A percentile compares a stretch with the other conserved stretches of the same genome.
phyloP scores from a whole-genome alignment of 2,888 invertebrate species.

The Agrochola litura region DNA sequence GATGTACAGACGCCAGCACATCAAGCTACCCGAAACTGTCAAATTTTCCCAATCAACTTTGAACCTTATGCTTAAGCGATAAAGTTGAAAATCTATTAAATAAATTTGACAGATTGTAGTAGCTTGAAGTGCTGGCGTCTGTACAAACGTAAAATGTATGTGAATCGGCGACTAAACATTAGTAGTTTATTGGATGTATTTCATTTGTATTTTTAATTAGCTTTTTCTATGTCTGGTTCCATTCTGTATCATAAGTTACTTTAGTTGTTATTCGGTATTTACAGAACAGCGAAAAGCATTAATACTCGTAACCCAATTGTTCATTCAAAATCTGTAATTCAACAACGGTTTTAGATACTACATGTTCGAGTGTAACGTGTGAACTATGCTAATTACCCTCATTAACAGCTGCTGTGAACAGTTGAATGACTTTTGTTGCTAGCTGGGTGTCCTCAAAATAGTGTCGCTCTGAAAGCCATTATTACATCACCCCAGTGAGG shows the following conservation, averaged over 20 bases:
- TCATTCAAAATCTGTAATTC: slow-evolving; percentile 35
- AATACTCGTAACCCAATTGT: slow-evolving; percentile 29
- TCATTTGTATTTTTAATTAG: slow-evolving; percentile 29
- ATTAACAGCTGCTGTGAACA: slow-evolving; percentile 44
- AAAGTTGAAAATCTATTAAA: too few species aligned
- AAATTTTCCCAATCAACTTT: too few species aligned
- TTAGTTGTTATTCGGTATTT: slow-evolving; percentile 7
- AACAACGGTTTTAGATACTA: slow-evolving; percentile 24
- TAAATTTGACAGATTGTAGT: too few species aligned
- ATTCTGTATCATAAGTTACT: slow-evolving; percentile 28
- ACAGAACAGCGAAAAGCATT: slow-evolving; percentile 33
- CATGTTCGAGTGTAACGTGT: slow-evolving; percentile 20
- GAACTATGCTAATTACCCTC: slow-evolving; percentile 34
- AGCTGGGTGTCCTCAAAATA: slow-evolving; percentile 36
- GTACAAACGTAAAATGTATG: slow-evolving; percentile 31
- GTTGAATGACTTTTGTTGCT: slow-evolving; percentile 70
- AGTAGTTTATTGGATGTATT: slow-evolving; percentile 19
- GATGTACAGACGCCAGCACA: slow-evolving; percentile 40
- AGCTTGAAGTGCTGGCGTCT: too few species aligned
- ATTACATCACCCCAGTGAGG: slow-evolving; percentile 49
- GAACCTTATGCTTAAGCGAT: too few species aligned
- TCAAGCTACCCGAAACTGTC: too few species aligned
- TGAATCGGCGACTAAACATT: slow-evolving; percentile 13
- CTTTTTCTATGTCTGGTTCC: slow-evolving; percentile 23
- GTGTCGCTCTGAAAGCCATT: slow-evolving; percentile 31